A percentile compares a stretch with the other conserved stretches of the same genome.
These are phyloP conservation scores for Dendrolimus kikuchii DNA, from an alignment of 1,140 invertebrate species.

Conservation along the genomic window DNA sequence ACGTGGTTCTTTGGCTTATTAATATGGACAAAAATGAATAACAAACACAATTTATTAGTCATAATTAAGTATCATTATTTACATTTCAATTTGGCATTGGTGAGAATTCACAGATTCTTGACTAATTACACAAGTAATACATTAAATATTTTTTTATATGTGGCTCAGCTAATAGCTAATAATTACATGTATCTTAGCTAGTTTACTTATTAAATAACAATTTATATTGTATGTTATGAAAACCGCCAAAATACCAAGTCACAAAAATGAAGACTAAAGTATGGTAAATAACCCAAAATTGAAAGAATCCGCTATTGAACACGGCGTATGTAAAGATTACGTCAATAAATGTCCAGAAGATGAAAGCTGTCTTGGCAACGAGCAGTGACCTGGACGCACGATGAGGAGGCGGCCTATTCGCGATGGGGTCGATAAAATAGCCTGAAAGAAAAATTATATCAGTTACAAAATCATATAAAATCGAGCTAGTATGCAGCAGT, in stretches of 20 bases:
- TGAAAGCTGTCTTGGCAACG: slow-evolving; percentile 37
- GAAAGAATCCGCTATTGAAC: slow-evolving; percentile 36
- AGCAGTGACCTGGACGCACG: slow-evolving; percentile 30
- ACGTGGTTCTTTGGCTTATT: no score
- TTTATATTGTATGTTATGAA: slow-evolving; percentile 58
- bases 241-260: slow-evolving; percentile 52
- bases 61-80: not conserved
- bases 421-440: slow-evolving; percentile 34
- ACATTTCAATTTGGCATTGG: slow-evolving; percentile 25
- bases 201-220: slow-evolving; percentile 30
- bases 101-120: slow-evolving; percentile 40
- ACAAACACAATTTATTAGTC: no score
- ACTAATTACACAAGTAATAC: no score
- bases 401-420: slow-evolving; percentile 25
- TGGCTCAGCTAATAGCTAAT: no score
- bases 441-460: slow-evolving; percentile 33
- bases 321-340: slow-evolving; percentile 39
- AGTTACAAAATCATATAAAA: no score
- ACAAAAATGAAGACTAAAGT: slow-evolving; percentile 44
- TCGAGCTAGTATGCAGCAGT: no score
- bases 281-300: slow-evolving; percentile 56
- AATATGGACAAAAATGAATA: no score
- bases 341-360: slow-evolving; percentile 53
- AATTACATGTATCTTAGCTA: slow-evolving; percentile 1
- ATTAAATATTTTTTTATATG: no score